Base-by-base conservation (phyloP, 2,888 invertebrate genomes). In the Oxycera nigricornis region DNA sequence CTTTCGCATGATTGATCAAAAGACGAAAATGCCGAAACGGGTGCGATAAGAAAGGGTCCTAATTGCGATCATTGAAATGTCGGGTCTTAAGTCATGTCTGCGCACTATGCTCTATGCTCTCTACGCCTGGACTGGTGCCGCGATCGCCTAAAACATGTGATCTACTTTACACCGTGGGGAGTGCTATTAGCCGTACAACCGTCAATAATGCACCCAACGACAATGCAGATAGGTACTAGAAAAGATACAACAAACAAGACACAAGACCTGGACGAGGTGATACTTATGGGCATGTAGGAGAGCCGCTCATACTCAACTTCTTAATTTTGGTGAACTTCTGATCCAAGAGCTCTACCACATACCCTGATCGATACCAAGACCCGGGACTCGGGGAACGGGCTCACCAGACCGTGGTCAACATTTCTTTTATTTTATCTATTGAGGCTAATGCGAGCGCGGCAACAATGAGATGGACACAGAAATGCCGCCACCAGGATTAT, bases 401-500 rank as follows among this genome's bases (percentile, higher is more conserved):
- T 55, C 70, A 70, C 52, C 55, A 70, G 70, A 70, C 70, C 70
- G 72, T 59, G 72, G 59, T 72, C 72, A 72, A 55, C 22, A 30
- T 68, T 46, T 72, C 57, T 72, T 59, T 68, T 68, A 52, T 52
- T 57, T 57, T 59, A 59, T 72, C 72, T 59, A 72, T 72, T 59
- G 57, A 72, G 59, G 57, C 59, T 72, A 57, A 59, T 57, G 28
- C 46, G 41, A 28, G 30, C 24, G 35, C 20, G 57, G 39, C 41
- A 41, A 72, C 72, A 59, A 72, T 59, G 28, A 2, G 59, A 72
- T 72, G 72, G 72, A 72, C 72, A 72, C 57, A 72, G 72, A 72
- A 72, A 72, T 72, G 72, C 72, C 72, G 72, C 72, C 72, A 26
- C 46, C 20, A 59, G 72, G 57, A 72, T 72, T 72, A 72, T 72